Evolutionary conservation across 2,797 vertebrate genomes (phyloP), one percentile per base, ranked within the genome.

Genomic region (Spatula versicolor): DNA sequence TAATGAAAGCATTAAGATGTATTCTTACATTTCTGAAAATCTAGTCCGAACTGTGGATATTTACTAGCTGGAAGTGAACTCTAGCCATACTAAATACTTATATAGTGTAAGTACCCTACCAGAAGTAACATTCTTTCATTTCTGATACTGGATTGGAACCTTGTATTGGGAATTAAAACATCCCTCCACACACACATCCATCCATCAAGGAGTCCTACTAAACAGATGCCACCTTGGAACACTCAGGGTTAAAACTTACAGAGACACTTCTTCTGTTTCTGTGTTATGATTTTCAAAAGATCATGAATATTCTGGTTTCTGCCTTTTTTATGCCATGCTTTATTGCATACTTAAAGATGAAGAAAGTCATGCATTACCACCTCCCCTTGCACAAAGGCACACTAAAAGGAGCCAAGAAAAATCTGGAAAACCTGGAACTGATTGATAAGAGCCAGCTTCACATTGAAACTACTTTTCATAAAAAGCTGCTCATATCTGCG

Each of bases 271-370:
- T 37, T 86, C 12, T 10, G 22, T 62, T 94, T 76, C 50, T 82
- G 5, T 50, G 33, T 80, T 74, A 71, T 50, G 45, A 46, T 88
- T 85, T 93, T 85, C n/a, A 78, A 85, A 11, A 75, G 21, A 59
- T 78, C 35, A 71, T 83, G 41, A 66, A 78, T 71, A 83, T 83
- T 87, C 76, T 48, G 33, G n/a, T 85, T 76, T 90, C 22, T 87
- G 22, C 55, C 37, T 74, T 68, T 48, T 71, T 86, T 68, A 72
- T 64, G 17, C 30, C 26, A 20, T 63, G 22, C 46, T 77, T 52
- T 54, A 77, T 52, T 85, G 48, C 39, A 50, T 90, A 59, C 37
- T 77, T 80, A 75, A 81, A 74, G 37, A 86, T 81, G 21, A 22
- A 83, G 54, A 28, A 77, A 68, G 81, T 86, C 11, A 56, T 43